phyloP scores from a whole-genome alignment of 2,888 invertebrate species.

The Harpalus rubripes region DNA sequence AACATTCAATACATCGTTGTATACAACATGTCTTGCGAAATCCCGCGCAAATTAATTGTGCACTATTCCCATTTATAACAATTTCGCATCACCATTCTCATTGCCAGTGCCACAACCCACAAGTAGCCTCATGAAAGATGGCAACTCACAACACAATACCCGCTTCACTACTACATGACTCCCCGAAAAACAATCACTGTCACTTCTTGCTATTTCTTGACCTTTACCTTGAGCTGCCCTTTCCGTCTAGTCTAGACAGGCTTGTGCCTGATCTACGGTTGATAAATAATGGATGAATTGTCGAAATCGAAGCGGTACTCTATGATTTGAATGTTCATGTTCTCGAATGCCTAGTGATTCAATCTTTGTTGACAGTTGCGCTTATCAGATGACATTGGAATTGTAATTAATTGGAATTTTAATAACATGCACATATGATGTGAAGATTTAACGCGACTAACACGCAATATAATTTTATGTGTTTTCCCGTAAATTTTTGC shows the following conservation, averaged over 20 bases:
- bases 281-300: constrained; percentile 57
- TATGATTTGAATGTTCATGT: constrained; percentile 18
- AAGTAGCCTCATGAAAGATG: constrained; percentile 57
- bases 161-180: not conserved
- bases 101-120: constrained; percentile 6
- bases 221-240: constrained; percentile 54
- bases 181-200: constrained; percentile 19
- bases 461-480: constrained; percentile 35
- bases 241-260: constrained; percentile 55
- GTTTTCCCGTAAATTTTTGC: not conserved
- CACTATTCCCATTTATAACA: constrained; percentile 42
- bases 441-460: constrained; percentile 4
- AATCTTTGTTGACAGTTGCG: constrained; percentile 17
- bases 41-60: constrained; percentile 26
- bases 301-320: constrained; percentile 32
- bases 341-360: constrained; percentile 38
- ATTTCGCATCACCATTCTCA: not conserved
- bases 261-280: constrained; percentile 24
- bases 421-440: constrained; percentile 30
- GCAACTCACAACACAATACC: not conserved
- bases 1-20: not conserved
- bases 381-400: constrained; percentile 48
- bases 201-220: constrained; percentile 24
- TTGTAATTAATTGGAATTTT: constrained; percentile 47
- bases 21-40: not conserved